phyloP scores from a whole-genome alignment of 2,113 vertebrate species.

The Chaetura pelagica region DNA sequence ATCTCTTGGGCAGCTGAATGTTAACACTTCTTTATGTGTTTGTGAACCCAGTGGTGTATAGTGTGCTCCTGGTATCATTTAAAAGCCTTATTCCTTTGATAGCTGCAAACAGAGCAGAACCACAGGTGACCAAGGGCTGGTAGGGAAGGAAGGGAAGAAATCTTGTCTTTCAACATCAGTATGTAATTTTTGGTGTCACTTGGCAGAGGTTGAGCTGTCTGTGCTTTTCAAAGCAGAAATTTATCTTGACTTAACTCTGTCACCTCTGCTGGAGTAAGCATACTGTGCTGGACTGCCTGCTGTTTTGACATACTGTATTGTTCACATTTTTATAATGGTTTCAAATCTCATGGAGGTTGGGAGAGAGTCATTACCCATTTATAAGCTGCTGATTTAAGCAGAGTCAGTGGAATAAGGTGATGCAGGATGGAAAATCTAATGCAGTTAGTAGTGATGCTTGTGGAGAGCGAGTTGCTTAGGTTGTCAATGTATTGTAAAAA shows the following conservation, averaged over 20 bases:
- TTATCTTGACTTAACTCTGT: not conserved
- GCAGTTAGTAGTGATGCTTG: not conserved
- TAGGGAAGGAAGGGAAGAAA: not conserved
- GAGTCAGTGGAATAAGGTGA: not conserved
- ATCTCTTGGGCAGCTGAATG: not conserved
- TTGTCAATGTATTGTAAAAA: constrained; percentile 23
- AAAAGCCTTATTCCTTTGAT: not conserved
- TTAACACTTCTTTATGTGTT: not conserved
- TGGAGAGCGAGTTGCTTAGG: not conserved
- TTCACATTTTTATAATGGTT: not conserved
- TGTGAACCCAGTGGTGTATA: not conserved
- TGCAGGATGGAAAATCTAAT: not conserved
- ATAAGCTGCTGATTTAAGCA: constrained; percentile 23
- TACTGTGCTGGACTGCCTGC: not conserved
- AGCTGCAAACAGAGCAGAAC: not conserved
- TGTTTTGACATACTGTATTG: not conserved
- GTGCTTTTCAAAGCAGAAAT: constrained; percentile 15
- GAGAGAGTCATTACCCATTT: not conserved
- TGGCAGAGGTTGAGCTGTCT: not conserved
- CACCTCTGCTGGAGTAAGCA: not conserved
- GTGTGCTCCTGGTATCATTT: not conserved
- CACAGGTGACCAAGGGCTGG: not conserved
- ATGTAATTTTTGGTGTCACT: not conserved
- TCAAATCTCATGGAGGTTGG: not conserved
- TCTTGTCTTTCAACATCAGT: not conserved